Evolutionary conservation across 2,113 vertebrate genomes (phyloP).

Genomic region (Hyla sarda): DNA sequence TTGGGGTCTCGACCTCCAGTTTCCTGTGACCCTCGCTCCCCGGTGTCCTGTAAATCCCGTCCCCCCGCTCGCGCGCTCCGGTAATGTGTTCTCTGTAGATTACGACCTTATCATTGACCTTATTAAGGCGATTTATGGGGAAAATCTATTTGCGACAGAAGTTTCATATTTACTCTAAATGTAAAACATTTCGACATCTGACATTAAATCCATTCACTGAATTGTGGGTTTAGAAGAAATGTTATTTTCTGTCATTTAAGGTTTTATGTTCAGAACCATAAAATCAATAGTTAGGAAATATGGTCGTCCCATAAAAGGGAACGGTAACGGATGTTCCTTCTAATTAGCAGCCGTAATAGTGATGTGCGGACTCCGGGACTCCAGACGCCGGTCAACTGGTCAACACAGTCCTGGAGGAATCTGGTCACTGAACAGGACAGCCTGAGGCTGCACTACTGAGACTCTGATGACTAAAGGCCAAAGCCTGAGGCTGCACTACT

Average conservation of each 20-base stretch:
- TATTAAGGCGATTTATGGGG: constrained; percentile 37
- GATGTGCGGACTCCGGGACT: too few species aligned
- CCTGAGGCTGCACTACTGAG: too few species aligned
- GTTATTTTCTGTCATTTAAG: constrained; percentile 26
- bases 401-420: too few species aligned
- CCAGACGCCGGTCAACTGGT: too few species aligned
- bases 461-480: too few species aligned
- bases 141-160: neutral
- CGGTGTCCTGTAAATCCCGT: too few species aligned
- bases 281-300: constrained; percentile 52
- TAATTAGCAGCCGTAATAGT: neutral
- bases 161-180: constrained; percentile 35
- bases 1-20: neutral
- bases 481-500: too few species aligned
- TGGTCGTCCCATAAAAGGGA: constrained; percentile 26
- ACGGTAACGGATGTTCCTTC: neutral
- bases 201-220: neutral
- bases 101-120: constrained; percentile 1
- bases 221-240: neutral
- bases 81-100: neutral
- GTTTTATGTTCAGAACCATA: constrained; percentile 28
- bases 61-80: neutral
- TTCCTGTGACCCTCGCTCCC: too few species aligned
- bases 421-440: too few species aligned
- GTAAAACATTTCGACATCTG: constrained; percentile 17